Base-by-base conservation (phyloP, 1,140 invertebrate species). In the Caenorhabditis latens region DNA sequence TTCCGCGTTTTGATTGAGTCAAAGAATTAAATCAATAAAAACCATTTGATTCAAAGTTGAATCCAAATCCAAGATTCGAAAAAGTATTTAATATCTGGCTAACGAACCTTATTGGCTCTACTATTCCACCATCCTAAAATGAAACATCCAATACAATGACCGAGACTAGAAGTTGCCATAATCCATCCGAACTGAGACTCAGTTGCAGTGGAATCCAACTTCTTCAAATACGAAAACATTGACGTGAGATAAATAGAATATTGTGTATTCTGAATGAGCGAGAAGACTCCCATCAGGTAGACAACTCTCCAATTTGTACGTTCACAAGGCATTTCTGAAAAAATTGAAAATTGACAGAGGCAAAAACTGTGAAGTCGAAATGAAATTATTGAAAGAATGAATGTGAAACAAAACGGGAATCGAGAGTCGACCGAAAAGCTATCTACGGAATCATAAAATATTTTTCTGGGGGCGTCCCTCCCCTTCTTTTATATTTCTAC, bases 401-500 rank as follows among this genome's bases (percentile, higher is more conserved):
- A 32, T 32, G 32, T 32, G 32, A 32, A 32, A 32, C 32, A 5
- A 24, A 53, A 50, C 24, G 14, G 71, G 8, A 79, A 50, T 53
- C 46, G 24, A 65, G 9, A 65, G 9, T 19, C 4, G 14, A n/a
- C 9, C 5, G 24, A 71, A 71, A 24, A 50, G 43, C 43, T 79
- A 79, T 79, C 71, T 50, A 79, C 71, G 71, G 71, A 48, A 79
- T 50, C 43, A 79, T 79, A 50, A 79, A 79, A 79, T 50, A 24
- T 24, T 79, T 79, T 50, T n/a, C 61, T 32, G 71, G 71, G 46
- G 71, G 46, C 46, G 71, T 24, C 71, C 40, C 24, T 46, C 42
- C 19, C 21, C 13, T n/a, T 71, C 16, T 46, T n/a, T 71, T 79
- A 46, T 79, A 46, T 19, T 79, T 21, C n/a, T 40, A 32, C 19